phyloP scores from a whole-genome alignment of 1,140 invertebrate species.

The Leptinotarsa undecemlineata region DNA sequence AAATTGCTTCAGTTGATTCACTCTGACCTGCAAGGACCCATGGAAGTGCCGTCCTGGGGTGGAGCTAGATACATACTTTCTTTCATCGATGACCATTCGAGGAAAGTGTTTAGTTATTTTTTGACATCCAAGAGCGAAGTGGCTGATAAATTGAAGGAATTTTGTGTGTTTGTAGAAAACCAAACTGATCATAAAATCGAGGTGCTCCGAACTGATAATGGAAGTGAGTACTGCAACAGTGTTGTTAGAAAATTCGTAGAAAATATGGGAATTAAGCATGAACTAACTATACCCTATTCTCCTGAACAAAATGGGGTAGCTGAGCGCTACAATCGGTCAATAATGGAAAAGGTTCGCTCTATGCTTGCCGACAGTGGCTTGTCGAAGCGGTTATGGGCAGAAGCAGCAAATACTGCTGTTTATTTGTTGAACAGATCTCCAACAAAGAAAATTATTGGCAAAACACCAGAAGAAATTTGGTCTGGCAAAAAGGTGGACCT shows the following conservation, averaged over 20 bases:
- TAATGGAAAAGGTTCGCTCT: conserved; percentile 44
- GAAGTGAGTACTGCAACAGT: conserved; percentile 50
- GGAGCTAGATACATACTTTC: conserved; percentile 51
- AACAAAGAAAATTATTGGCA: conserved; percentile 45
- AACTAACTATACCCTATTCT: conserved; percentile 52
- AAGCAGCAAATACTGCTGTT: conserved; percentile 49
- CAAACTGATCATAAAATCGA: conserved; percentile 47
- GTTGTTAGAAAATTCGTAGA: conserved; percentile 40
- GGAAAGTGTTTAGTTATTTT: conserved; percentile 49
- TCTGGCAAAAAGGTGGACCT: conserved; percentile 40
- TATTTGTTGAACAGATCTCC: conserved; percentile 51
- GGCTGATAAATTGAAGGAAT: conserved; percentile 41
- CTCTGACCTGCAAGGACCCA: conserved; percentile 34
- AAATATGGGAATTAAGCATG: conserved; percentile 50
- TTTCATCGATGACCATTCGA: conserved; percentile 53
- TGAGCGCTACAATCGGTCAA: conserved; percentile 50
- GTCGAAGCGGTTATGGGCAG: conserved; percentile 49
- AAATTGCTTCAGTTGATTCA: conserved; percentile 37
- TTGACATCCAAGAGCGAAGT: conserved; percentile 48
- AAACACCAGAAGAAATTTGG: conserved; percentile 54
- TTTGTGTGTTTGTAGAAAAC: conserved; percentile 40
- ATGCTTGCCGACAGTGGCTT: conserved; percentile 49
- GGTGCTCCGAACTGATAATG: conserved; percentile 44
- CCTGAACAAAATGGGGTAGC: conserved; percentile 56
- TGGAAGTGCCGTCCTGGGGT: conserved; percentile 34